Percentiles rank a stretch among this genome's conserved stretches.
Conservation (phyloP, 2,113 vertebrate species). For the Aythya baeri region DNA sequence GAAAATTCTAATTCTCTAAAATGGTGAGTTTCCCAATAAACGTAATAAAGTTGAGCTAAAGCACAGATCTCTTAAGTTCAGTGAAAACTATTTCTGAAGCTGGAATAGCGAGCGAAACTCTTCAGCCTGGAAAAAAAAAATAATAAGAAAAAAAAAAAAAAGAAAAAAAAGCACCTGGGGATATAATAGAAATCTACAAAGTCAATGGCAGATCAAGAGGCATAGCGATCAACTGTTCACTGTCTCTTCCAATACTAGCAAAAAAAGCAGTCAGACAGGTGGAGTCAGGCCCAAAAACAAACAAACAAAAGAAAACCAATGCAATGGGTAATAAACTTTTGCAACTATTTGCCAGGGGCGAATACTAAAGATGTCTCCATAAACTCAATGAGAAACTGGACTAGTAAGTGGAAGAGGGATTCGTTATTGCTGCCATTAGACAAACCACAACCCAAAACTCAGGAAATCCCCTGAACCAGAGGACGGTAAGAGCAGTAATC, state of each 20-base stretch:
- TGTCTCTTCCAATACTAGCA: background rate
- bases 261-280: background rate
- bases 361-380: background rate
- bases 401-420: background rate
- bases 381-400: background rate
- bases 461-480: background rate
- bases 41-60: background rate
- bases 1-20: background rate
- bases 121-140: background rate
- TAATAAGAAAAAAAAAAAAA: background rate
- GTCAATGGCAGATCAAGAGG: rapidly evolving
- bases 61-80: background rate
- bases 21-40: background rate
- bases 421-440: background rate
- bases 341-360: background rate
- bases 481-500: background rate
- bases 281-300: background rate
- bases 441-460: background rate
- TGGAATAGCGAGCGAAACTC: background rate
- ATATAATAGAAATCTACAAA: background rate
- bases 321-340: background rate
- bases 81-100: background rate
- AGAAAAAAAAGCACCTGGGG: background rate
- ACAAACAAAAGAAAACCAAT: background rate
- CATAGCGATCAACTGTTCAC: background rate